Evolutionary conservation across 2,113 vertebrate species (phyloP), one percentile per base, ranked within the genome.

Genomic region (Petroica traversi): DNA sequence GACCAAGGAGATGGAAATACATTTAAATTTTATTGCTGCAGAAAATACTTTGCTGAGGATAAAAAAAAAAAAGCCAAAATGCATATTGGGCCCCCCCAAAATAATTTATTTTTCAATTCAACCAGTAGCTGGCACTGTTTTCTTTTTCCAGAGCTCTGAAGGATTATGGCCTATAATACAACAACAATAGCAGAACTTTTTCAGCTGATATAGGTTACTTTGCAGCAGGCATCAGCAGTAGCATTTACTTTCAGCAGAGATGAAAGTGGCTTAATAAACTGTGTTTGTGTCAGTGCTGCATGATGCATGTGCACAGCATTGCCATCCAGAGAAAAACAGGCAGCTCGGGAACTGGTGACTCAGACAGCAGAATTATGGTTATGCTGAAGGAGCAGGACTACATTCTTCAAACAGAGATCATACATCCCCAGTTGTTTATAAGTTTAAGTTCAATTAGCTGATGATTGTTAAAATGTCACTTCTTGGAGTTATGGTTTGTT

Each of bases 221-320:
- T 91, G 91, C 77, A 97, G 87, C 61, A 78, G 52, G 76, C 76
- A 92, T 57, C 93, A 92, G 49, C 77, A 89, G 66, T 15, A 92
- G 57, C 66, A 82, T 79, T 95, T 88, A 59, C 73, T 91, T 72
- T 80, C 89, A 59, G 17, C n/a, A 85, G 63, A 89, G 40, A 76
- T 54, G 61, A 63, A 93, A 92, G 82, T 55, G 61, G 93, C 78
- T 94, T 90, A 96, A 92, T 88, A 88, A 92, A 93, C 78, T 48
- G 46, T 43, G 67, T 51, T 82, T 85, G 66, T 93, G 54, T 72
- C 87, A 78, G 79, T 82, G 80, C 80, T 73, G 62, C 38, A 19
- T 67, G 93, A 89, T 71, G 69, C 80, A 75, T n/a, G 64, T 20
- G 40, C 14, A 31, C 64, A 51, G 89, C 61, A 68, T 38, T 0